A percentile compares a stretch with the other conserved stretches of the same genome.
Evolutionary conservation across 1,140 invertebrate genomes (phyloP).

Genomic region (Aphis craccivora): DNA sequence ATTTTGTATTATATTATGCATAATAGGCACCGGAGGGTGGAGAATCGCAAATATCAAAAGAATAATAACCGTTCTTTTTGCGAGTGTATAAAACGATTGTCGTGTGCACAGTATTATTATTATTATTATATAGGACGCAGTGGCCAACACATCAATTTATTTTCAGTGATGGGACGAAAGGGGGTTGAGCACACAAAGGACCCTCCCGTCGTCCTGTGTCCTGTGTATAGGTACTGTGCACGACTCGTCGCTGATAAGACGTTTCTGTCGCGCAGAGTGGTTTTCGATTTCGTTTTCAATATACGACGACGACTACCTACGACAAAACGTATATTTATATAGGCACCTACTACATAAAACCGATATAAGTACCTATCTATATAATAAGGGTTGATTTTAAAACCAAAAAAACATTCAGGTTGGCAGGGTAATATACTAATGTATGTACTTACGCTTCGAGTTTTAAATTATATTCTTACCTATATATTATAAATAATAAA

Average conservation of each 20-base stretch:
- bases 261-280: neutral
- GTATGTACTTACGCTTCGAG: neutral
- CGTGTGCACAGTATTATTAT: neutral
- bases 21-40: too few species aligned
- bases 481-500: neutral
- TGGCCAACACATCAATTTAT: neutral
- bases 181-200: neutral
- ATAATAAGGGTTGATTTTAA: neutral
- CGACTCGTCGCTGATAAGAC: neutral
- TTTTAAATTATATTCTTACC: neutral
- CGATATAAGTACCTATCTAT: neutral
- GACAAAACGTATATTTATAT: neutral
- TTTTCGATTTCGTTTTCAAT: neutral
- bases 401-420: neutral
- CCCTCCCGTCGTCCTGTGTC: neutral
- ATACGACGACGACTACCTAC: neutral
- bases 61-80: neutral
- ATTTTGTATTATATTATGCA: too few species aligned
- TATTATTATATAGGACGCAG: neutral
- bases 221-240: neutral
- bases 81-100: neutral
- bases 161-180: neutral
- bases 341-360: neutral
- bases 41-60: neutral
- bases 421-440: neutral